Evolutionary conservation across 2,797 vertebrate genomes (phyloP), one percentile per base, ranked within the genome.

Genomic region (Coreius guichenoti): DNA sequence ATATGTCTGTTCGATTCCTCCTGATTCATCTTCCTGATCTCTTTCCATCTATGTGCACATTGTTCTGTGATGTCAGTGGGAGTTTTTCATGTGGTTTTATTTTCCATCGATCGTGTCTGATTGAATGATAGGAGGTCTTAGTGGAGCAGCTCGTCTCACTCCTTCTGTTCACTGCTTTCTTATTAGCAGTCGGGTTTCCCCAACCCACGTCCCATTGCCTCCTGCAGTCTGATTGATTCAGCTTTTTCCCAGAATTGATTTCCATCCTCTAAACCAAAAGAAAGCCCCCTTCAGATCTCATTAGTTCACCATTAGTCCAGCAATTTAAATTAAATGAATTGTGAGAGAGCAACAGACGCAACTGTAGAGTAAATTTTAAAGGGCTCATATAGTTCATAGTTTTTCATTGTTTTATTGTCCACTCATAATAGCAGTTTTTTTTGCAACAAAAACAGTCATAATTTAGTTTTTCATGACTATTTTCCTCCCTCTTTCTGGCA

Each of bases 201-300:
- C 31, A 45, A 4, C 14, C 29, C 69, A 45, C n/a, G 26, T 70
- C 77, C 43, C 58, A 43, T 56, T 67, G n/a, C 47, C 49, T 80
- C 63, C 77, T 16, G 39, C 36, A 45, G 45, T n/a, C 67, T 83
- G 29, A 80, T 75, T 75, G 67, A 77, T 12, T 36, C 14, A 39
- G 47, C 19, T 61, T 61, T 54, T 88, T 75, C 85, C 36, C 61
- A 7, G 3, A 58, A 75, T 45, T 36, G 17, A 54, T 80, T 83
- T 80, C 73, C 75, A 80, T 88, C 68, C 67, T 80, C 8, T 3
- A 33, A 56, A 67, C 68, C 58, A 26, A 80, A 54, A 43, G 36
- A 83, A 68, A 36, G 56, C n/a, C 36, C 21, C 68, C 45, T 39
- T 58, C 31, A 61, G 56, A 63, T 43, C 36, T 63, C 36, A 63